Conservation (phyloP, 2,888 invertebrate species). For the Aphodius sticticus region DNA sequence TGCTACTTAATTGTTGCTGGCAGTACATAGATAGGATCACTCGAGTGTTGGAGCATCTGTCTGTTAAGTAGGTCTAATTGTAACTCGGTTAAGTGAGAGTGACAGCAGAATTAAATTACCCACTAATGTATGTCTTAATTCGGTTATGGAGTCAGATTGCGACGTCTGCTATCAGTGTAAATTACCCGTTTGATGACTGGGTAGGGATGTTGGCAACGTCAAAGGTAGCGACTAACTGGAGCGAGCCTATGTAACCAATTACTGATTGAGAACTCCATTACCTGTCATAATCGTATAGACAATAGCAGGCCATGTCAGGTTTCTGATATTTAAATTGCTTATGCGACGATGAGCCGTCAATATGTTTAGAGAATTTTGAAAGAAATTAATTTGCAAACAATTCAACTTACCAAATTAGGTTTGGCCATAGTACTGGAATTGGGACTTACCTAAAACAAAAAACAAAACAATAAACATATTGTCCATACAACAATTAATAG, state of each 20-base stretch:
- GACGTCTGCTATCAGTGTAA: not conserved
- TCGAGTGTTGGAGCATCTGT: not conserved
- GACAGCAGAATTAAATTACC: slow-evolving; percentile 4
- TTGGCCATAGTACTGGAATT: not conserved
- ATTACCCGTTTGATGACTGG: not conserved
- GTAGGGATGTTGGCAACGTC: not conserved
- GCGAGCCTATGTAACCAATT: not conserved
- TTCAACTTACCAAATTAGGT: not conserved
- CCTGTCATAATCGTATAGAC: not conserved
- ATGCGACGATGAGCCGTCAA: too few species aligned
- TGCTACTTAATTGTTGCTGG: too few species aligned
- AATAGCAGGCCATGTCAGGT: not conserved
- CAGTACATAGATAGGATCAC: too few species aligned
- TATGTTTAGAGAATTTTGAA: too few species aligned
- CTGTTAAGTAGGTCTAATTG: not conserved
- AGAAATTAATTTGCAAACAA: not conserved
- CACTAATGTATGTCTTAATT: not conserved
- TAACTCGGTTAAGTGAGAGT: not conserved
- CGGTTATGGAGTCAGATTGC: not conserved
- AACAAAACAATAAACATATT: not conserved
- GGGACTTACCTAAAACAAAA: not conserved
- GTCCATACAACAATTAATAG: not conserved
- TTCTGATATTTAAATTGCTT: too few species aligned
- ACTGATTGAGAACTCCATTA: not conserved
- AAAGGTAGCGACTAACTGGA: not conserved